Base-by-base conservation (phyloP, 2,888 invertebrate species). In the Drosophila monieri region DNA sequence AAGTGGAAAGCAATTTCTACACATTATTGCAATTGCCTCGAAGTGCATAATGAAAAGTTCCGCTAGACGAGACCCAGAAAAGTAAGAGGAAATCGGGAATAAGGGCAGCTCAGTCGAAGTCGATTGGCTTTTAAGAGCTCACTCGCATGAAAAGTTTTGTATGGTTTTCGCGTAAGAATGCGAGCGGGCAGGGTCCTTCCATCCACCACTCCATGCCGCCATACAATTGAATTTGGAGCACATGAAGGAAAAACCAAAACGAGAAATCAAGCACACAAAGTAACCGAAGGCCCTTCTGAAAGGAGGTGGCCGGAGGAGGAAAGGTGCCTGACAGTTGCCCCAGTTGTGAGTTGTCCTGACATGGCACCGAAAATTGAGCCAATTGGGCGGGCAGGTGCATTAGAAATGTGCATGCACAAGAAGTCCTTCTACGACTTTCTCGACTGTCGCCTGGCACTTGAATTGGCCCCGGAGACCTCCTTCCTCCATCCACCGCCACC, bases 111-210 rank as follows among this genome's bases (percentile, higher is more conserved):
- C 67, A 35, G 62, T 54, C 53, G 62, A 76, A 83, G 78, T 84
- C 81, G 76, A 86, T 84, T 88, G 84, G 80, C 87, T 88, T 84
- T 88, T 76, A 84, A 76, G 70, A 73, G 86, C 76, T 78, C 85
- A 80, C 74, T 86, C 87, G 74, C 77, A 86, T 77, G 76, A 77
- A 75, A 88, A 76, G 57, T 80, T 84, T 61, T 52, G 54, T 84
- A 72, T 62, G 53, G 54, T 53, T 66, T 70, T 68, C 57, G 59
- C 69, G 60, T 57, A 71, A 71, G 73, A 78, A 67, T 71, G 81
- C 73, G 83, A 61, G 62, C 73, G 62, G 60, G 59, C 59, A 43
- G 15, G n/a, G 8, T 8, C 18, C 21, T 12, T n/a, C 43, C 21
- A 12, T 9, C 41, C 27, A 21, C n/a, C 48, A 44, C 44, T 61